These are phyloP conservation scores for Stenodema calcarata DNA, from an alignment of 2,888 invertebrate species.

Conservation along the genomic window DNA sequence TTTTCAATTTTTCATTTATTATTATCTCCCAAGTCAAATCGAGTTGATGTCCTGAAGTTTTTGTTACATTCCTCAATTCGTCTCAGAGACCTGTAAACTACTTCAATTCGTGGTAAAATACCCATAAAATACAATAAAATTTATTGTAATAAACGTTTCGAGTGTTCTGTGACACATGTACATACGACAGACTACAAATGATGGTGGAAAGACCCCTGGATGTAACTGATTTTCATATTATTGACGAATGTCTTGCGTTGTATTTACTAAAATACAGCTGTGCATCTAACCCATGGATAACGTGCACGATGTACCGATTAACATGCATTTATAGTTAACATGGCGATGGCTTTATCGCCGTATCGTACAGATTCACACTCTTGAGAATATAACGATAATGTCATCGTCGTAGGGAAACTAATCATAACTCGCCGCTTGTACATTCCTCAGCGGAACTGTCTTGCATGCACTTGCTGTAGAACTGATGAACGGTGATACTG, in stretches of 20 bases:
- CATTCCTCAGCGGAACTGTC: neutral
- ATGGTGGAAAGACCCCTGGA: too few relatives aligned
- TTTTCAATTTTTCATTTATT: too few relatives aligned
- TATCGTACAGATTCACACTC: neutral
- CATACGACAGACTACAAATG: too few relatives aligned
- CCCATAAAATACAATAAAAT: too few relatives aligned
- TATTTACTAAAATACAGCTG: neutral
- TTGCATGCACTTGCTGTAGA: neutral
- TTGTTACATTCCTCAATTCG: too few relatives aligned
- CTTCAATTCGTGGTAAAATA: too few relatives aligned
- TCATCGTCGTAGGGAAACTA: neutral
- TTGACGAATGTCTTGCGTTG: neutral
- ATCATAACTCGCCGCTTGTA: neutral
- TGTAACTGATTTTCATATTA: neutral
- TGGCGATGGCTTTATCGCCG: neutral
- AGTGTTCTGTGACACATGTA: too few relatives aligned
- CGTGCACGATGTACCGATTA: neutral
- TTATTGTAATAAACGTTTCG: too few relatives aligned
- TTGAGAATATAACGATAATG: neutral
- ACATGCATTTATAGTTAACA: neutral
- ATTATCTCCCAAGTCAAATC: too few relatives aligned
- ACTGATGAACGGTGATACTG: too few relatives aligned
- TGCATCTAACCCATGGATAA: neutral
- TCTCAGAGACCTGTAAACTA: too few relatives aligned
- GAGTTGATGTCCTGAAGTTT: too few relatives aligned